Evolutionary conservation across 1,140 invertebrate species (phyloP), one percentile per base, ranked within the genome.

Genomic region (Uloborus diversus): DNA sequence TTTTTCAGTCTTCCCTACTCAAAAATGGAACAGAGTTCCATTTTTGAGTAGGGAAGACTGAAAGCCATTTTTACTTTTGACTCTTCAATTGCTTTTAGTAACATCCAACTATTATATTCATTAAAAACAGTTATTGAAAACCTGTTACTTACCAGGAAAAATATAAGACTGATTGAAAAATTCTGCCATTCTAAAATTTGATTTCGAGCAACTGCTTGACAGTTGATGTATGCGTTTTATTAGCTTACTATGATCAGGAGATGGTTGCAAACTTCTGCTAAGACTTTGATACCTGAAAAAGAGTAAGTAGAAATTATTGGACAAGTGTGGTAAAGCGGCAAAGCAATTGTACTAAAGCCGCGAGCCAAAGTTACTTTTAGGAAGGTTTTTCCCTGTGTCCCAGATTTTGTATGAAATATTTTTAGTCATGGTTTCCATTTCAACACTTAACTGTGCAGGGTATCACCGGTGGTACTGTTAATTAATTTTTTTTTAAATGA

Each of bases 151-250:
- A 78, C 75, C 75, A 13, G 75, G 75, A 25, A 78, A 78, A 0
- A 78, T 78, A 14, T 35, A 51, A 20, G 61, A 35, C 23, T 78
- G 62, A 17, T 37, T 78, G 49, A 78, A 66, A 28, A 78, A 42
- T 0, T 68, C 75, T 0, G 23, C 20, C n/a, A 66, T 20, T 17
- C 75, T 56, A 35, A 78, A 42, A 53, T 78, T 53, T 4, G 35
- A 25, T 4, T 30, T 59, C 1, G 47, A n/a, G n/a, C 75, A 78
- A 27, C 61, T 57, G 23, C 47, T 33, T 62, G 66, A 30, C 71
- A 64, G 47, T 11, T 53, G 20, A 0, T 5, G 51, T 42, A 75
- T 64, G 5, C 25, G 37, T 7, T 27, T 9, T 2, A 59, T 28
- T 13, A 75, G 3, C 28, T 64, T 33, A n/a, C 47, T 57, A 0